phyloP scores from a whole-genome alignment of 2,888 invertebrate genomes.

The Nomada fabriciana region DNA sequence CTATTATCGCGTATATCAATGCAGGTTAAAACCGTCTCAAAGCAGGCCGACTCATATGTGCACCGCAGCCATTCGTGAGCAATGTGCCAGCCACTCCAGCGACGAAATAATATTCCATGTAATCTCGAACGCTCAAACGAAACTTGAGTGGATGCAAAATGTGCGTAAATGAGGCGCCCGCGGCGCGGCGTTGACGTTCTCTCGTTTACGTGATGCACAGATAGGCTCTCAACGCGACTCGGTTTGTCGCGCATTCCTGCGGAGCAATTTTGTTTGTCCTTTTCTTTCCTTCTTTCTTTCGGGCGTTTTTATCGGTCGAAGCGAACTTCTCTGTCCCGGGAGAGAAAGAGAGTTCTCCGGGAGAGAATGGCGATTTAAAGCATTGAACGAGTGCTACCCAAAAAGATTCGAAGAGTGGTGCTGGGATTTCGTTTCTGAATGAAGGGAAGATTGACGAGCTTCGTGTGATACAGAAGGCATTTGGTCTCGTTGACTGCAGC shows the following conservation, averaged over 20 bases:
- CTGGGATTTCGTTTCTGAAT: no score
- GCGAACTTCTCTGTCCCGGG: not conserved
- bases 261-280: conserved; percentile 19
- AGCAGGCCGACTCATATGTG: conserved; percentile 6
- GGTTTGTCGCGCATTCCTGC: conserved; percentile 41
- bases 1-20: conserved; percentile 68
- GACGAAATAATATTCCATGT: conserved; percentile 77
- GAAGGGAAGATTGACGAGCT: no score
- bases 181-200: conserved; percentile 64
- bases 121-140: conserved; percentile 78
- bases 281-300: not conserved
- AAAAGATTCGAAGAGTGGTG: not conserved
- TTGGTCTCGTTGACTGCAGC: no score
- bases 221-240: conserved; percentile 38
- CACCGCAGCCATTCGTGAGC: conserved; percentile 45
- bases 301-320: not conserved
- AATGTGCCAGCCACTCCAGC: conserved; percentile 59
- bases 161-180: conserved; percentile 76
- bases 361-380: conserved; percentile 13
- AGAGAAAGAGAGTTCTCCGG: no score
- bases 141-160: conserved; percentile 78
- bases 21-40: conserved; percentile 64
- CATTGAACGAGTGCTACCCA: conserved; percentile 1
- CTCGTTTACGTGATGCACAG: conserved; percentile 42
- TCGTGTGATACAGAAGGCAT: no score